These are phyloP conservation scores for Acipenser oxyrinchus DNA, from an alignment of 2,797 vertebrate genomes.

Conservation along the genomic window DNA sequence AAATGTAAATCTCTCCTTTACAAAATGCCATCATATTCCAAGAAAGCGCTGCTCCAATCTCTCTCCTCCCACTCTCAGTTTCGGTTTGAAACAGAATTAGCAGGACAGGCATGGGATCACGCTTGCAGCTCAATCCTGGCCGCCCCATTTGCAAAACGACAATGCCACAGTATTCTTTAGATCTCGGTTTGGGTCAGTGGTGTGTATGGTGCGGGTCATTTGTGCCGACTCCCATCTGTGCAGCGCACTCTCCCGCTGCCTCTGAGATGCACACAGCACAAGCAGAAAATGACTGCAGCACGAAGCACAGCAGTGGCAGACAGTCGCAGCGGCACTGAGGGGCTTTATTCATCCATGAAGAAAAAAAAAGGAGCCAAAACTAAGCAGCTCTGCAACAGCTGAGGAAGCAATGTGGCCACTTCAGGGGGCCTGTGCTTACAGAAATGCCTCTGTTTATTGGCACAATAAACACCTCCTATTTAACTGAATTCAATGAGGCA, in stretches of 20 bases:
- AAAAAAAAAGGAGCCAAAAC: constrained; percentile 1
- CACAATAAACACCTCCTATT: constrained; percentile 38
- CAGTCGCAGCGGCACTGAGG: not conserved
- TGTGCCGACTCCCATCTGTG: constrained; percentile 39
- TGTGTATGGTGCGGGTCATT: constrained; percentile 42
- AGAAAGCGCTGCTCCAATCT: constrained; percentile 54
- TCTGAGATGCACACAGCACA: constrained; percentile 10
- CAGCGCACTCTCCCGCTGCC: constrained; percentile 30
- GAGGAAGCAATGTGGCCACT: constrained; percentile 13
- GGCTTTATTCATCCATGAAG: constrained; percentile 12
- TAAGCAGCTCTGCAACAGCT: constrained; percentile 7
- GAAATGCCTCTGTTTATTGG: constrained; percentile 33
- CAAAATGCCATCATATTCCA: constrained; percentile 33
- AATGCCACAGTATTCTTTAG: constrained; percentile 55
- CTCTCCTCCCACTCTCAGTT: constrained; percentile 39
- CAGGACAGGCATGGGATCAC: constrained; percentile 18
- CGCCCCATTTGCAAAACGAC: constrained; percentile 49
- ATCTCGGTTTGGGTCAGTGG: constrained; percentile 50
- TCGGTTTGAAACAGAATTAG: constrained; percentile 15
- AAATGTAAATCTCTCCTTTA: constrained; percentile 53
- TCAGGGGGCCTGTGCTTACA: constrained; percentile 13
- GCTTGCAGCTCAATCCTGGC: constrained; percentile 30
- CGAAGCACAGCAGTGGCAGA: constrained; percentile 4
- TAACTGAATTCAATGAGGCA: constrained; percentile 40
- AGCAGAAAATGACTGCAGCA: not conserved